A percentile compares a stretch with the other conserved stretches of the same genome.
phyloP scores from a whole-genome alignment of 2,888 invertebrate genomes.

The Axea sp. region DNA sequence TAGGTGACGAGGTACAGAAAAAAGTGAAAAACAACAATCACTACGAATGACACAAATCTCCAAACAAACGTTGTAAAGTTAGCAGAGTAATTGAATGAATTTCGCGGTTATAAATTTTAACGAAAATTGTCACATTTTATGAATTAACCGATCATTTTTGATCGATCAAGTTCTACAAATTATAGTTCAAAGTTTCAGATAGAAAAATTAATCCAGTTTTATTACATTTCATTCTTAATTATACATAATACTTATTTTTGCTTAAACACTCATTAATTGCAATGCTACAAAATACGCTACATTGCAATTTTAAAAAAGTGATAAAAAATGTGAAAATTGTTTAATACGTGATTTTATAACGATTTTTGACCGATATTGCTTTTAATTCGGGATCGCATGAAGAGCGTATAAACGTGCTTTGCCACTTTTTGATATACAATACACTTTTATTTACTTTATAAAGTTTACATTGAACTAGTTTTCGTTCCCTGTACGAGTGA shows the following conservation, averaged over 20 bases:
- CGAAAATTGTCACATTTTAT: background rate
- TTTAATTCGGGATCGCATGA: constrained; percentile 38
- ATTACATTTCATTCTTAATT: too few relatives aligned
- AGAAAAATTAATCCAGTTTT: too few relatives aligned
- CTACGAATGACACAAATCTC: constrained; percentile 20
- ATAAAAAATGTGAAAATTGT: constrained; percentile 7
- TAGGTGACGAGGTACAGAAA: constrained; percentile 35
- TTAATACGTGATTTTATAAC: constrained; percentile 23
- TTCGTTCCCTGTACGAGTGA: constrained; percentile 55
- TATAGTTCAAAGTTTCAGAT: too few relatives aligned
- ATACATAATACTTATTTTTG: too few relatives aligned
- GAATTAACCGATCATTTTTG: too few relatives aligned
- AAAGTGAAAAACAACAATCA: constrained; percentile 27
- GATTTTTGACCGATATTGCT: constrained; percentile 44
- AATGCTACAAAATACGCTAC: too few relatives aligned
- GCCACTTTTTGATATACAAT: constrained; percentile 61
- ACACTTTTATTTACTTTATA: constrained; percentile 59
- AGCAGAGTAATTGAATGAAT: background rate
- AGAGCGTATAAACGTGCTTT: constrained; percentile 46
- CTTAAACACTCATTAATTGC: too few relatives aligned
- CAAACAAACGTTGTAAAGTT: constrained; percentile 25
- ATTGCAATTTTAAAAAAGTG: too few relatives aligned
- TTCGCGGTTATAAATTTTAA: constrained; percentile 11
- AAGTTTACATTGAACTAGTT: constrained; percentile 62
- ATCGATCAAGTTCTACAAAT: too few relatives aligned